Evolutionary conservation across 1,140 invertebrate species (phyloP).

Genomic region (Tetragnatha versicolor): DNA sequence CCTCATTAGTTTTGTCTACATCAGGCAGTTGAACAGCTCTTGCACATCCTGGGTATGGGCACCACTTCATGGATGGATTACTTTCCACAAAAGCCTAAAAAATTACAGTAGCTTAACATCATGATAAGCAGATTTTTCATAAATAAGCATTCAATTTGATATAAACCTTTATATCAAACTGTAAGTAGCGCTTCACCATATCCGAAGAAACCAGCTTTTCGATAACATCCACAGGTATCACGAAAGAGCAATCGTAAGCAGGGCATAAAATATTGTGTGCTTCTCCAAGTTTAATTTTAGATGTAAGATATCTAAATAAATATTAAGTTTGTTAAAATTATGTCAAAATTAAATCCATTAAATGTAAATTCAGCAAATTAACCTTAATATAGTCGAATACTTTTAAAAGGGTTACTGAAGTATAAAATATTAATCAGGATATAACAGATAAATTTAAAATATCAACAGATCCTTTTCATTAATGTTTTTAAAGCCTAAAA

Average conservation of each 20-base stretch:
- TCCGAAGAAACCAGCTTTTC: slow-evolving; percentile 73
- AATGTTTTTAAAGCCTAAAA: too few relatives aligned
- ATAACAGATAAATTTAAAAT: too few relatives aligned
- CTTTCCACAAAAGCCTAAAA: slow-evolving; percentile 76
- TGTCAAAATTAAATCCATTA: too few relatives aligned
- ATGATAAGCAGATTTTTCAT: too few relatives aligned
- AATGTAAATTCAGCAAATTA: too few relatives aligned
- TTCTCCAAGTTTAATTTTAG: slow-evolving; percentile 75
- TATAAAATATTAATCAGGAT: too few relatives aligned
- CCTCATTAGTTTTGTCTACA: slow-evolving; percentile 55
- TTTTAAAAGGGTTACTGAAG: too few relatives aligned
- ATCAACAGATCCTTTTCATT: too few relatives aligned
- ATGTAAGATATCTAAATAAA: slow-evolving; percentile 70
- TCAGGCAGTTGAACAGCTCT: slow-evolving; percentile 74
- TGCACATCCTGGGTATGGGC: slow-evolving; percentile 75
- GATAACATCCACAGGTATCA: slow-evolving; percentile 76
- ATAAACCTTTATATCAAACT: slow-evolving; percentile 77
- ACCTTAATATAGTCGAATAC: too few relatives aligned
- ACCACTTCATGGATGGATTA: slow-evolving; percentile 78
- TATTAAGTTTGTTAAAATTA: neutral
- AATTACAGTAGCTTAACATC: too few relatives aligned
- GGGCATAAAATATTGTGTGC: slow-evolving; percentile 75
- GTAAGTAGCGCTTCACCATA: slow-evolving; percentile 73
- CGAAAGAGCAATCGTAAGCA: slow-evolving; percentile 70
- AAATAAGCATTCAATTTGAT: neutral